Base-by-base conservation (phyloP, 2,888 invertebrate genomes). In the Drosophila gaucha region DNA sequence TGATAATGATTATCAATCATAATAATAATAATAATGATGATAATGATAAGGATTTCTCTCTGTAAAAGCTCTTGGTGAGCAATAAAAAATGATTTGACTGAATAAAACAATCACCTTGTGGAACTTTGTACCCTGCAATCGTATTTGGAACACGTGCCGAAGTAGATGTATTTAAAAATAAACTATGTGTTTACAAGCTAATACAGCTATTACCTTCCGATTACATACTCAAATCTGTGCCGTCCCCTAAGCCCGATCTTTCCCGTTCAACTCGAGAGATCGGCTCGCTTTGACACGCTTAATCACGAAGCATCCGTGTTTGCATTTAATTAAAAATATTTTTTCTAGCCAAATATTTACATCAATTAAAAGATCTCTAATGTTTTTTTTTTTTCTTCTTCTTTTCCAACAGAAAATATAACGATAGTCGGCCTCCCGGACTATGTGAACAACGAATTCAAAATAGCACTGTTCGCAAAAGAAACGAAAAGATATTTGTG, bases 401-500 rank as follows among this genome's bases (percentile, higher is more conserved):
- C 69, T 59, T 57, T 46, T 90, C 14, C 9, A 90, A 31, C 89
- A 91, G 91, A 91, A 91, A 91, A 91, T 91, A 91, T 91, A 91
- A 91, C 91, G 89, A 91, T 91, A 91, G 89, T 89, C 88, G 91
- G 91, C 91, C 87, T 89, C 88, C 88, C 89, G 88, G 90, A 91
- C 74, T 90, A 89, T 89, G 85, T 90, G 87, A 90, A 89, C 87
- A 89, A 90, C 89, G 89, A 89, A 85, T 91, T 91, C 90, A 91
- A 90, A 90, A 90, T 91, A 89, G 91, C 91, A 57, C 88, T 91
- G 86, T 91, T 84, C 93, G 95, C 95, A 89, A 95, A 95, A 91
- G 93, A 94, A 90, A 94, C 94, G 89, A 93, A 94, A 91, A 94
- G 94, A 93, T 95, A 94, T 93, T 94, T 95, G 89, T 95, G 95